These are phyloP conservation scores for Melinaea marsaeus DNA, from an alignment of 2,888 invertebrate genomes.

Conservation along the genomic window DNA sequence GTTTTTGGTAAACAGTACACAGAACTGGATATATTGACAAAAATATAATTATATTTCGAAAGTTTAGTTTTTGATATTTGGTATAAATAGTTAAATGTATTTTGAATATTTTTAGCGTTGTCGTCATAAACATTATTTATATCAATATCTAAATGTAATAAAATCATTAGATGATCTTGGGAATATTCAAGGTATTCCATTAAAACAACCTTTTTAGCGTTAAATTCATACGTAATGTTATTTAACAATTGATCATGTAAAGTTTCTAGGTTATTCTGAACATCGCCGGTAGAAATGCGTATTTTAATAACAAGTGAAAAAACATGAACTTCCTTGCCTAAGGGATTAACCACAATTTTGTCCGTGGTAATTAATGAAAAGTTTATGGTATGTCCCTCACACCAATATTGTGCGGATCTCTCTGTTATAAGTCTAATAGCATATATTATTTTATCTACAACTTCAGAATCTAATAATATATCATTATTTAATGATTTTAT, in stretches of 20 bases:
- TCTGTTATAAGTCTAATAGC: slow-evolving; percentile 70
- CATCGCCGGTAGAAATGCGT: slow-evolving; percentile 38
- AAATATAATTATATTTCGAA: slow-evolving; percentile 48
- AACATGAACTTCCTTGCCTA: slow-evolving; percentile 55
- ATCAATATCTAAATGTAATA: slow-evolving; percentile 66
- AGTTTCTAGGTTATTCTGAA: slow-evolving; percentile 37
- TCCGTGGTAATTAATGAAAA: slow-evolving; percentile 71
- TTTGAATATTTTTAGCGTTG: slow-evolving; percentile 44
- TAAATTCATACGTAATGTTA: slow-evolving; percentile 47
- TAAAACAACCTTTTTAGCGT: slow-evolving; percentile 65
- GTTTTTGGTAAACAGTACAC: slow-evolving; percentile 62
- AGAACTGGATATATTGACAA: slow-evolving; percentile 58
- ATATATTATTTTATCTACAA: slow-evolving; percentile 66
- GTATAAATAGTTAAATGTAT: slow-evolving; percentile 42
- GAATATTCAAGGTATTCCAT: slow-evolving; percentile 73
- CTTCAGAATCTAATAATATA: slow-evolving; percentile 22
- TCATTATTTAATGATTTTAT: slow-evolving; percentile 23
- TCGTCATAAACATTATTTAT: slow-evolving; percentile 39
- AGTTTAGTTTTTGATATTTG: slow-evolving; percentile 42
- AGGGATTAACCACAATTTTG: slow-evolving; percentile 71
- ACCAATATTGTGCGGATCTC: slow-evolving; percentile 81
- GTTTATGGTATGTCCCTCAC: slow-evolving; percentile 77
- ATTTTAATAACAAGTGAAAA: slow-evolving; percentile 58
- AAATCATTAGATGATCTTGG: slow-evolving; percentile 46
- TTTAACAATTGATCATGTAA: slow-evolving; percentile 38